Evolutionary conservation across 1,140 invertebrate species (phyloP).

Genomic region (Triops cancriformis): DNA sequence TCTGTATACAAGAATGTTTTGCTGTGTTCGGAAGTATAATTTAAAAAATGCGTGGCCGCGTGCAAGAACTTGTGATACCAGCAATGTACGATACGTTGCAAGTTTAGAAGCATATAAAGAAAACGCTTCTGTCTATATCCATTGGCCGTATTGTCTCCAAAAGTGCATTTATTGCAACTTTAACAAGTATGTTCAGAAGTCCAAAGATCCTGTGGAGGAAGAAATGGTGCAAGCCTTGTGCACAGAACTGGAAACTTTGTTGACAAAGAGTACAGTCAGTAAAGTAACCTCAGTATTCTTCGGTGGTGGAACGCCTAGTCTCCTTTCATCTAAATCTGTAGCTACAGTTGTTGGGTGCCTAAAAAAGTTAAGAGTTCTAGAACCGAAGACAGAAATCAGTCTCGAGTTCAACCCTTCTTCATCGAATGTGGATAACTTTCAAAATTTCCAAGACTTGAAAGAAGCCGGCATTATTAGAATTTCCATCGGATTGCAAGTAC

Average conservation of each 20-base stretch:
- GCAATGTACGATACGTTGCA: neutral
- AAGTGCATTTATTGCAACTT: conserved; percentile 40
- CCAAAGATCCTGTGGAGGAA: conserved; percentile 29
- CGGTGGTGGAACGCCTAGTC: conserved; percentile 40
- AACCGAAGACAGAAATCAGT: neutral
- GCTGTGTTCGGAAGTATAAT: too few relatives aligned
- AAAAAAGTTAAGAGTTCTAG: neutral
- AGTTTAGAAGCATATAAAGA: conserved; percentile 15
- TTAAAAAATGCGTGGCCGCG: too few relatives aligned
- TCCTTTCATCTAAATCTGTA: conserved; percentile 34
- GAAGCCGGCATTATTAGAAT: conserved; percentile 36
- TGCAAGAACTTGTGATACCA: neutral
- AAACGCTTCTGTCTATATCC: conserved; percentile 30
- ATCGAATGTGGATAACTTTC: conserved; percentile 27
- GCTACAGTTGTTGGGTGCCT: conserved; percentile 32
- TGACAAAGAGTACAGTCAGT: conserved; percentile 31
- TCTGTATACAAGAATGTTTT: too few relatives aligned
- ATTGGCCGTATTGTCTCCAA: conserved; percentile 39
- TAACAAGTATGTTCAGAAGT: conserved; percentile 38
- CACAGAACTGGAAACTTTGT: conserved; percentile 32
- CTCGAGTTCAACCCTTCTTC: conserved; percentile 26
- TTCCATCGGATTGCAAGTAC: conserved; percentile 35
- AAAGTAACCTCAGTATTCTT: conserved; percentile 37
- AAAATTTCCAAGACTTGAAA: conserved; percentile 31
- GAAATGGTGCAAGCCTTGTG: conserved; percentile 34